Conservation (phyloP, 2,113 vertebrate species). For the Ploceus nigricollis region DNA sequence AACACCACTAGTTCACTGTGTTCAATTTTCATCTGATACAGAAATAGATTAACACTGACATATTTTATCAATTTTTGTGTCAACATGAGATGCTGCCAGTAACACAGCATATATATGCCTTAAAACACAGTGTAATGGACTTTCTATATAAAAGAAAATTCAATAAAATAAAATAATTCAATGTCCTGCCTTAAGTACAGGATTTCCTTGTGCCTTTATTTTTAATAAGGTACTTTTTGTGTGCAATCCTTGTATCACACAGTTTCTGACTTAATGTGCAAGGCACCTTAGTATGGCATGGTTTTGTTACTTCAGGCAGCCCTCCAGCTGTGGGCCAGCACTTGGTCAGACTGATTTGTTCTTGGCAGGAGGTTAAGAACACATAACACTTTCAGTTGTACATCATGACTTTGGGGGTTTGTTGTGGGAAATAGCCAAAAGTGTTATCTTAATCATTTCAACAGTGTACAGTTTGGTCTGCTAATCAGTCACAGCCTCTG, state of each 20-base stretch:
- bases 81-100: not conserved
- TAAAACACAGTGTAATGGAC: not conserved
- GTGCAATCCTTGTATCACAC: not conserved
- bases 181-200: not conserved
- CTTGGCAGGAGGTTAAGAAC: not conserved
- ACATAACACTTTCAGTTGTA: not conserved
- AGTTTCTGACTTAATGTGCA: not conserved
- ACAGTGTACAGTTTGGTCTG: not conserved
- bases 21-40: not conserved
- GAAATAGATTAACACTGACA: not conserved
- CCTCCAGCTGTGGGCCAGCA: not conserved
- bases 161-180: not conserved
- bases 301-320: slow-evolving; percentile 6
- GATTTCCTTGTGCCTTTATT: not conserved
- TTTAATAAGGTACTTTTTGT: not conserved
- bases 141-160: not conserved
- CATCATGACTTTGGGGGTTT: not conserved
- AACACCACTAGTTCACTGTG: not conserved
- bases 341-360: slow-evolving; percentile 22
- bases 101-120: not conserved
- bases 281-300: not conserved
- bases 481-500: not conserved
- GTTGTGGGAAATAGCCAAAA: not conserved
- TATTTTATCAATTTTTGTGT: not conserved
- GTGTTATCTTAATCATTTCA: not conserved